phyloP scores from a whole-genome alignment of 2,797 vertebrate species.

The Molothrus aeneus region DNA sequence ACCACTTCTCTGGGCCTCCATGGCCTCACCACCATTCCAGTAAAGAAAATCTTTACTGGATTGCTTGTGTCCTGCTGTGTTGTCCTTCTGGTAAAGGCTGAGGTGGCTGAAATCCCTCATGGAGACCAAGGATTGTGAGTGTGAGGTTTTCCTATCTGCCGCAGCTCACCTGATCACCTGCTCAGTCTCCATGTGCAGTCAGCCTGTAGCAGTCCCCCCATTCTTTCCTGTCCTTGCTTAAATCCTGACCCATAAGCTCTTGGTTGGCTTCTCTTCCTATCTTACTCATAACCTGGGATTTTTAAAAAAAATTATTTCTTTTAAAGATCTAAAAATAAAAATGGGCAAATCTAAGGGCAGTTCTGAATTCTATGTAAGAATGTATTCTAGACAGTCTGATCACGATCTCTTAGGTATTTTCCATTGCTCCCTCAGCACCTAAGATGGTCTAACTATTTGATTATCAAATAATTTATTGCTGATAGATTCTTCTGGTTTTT shows the following conservation, averaged over 20 bases:
- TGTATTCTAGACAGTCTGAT: neutral
- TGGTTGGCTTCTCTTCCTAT: neutral
- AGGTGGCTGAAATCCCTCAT: neutral
- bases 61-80: neutral
- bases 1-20: neutral
- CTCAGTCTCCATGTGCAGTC: neutral
- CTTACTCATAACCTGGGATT: neutral
- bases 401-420: neutral
- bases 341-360: neutral
- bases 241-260: neutral
- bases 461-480: neutral
- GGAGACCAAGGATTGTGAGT: neutral
- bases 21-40: neutral
- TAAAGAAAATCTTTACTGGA: neutral
- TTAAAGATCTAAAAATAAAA: neutral
- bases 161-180: no score
- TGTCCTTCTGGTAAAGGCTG: neutral
- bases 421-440: neutral
- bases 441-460: neutral
- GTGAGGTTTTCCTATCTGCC: neutral
- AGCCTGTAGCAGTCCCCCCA: neutral
- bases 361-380: neutral
- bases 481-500: neutral
- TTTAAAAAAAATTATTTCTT: neutral
- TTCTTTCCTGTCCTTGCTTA: neutral